Evolutionary conservation across 2,888 invertebrate genomes (phyloP).

Genomic region (Calliphora vomitoria): DNA sequence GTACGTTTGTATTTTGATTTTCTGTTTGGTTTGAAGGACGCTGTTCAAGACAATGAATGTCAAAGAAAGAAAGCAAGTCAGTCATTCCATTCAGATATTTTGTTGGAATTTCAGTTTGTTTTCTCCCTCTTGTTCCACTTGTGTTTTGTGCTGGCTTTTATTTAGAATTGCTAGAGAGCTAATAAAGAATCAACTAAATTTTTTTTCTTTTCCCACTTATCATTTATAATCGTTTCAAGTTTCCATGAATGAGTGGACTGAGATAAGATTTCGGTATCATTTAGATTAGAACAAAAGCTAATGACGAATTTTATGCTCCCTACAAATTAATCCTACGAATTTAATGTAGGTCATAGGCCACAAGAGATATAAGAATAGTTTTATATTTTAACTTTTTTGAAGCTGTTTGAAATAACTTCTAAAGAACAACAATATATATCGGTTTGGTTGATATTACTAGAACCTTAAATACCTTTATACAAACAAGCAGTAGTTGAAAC

Average conservation of each 20-base stretch:
- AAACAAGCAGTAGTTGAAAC: no score
- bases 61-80: neutral
- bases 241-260: neutral
- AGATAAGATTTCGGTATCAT: neutral
- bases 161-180: neutral
- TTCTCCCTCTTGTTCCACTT: neutral
- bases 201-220: conserved; percentile 2
- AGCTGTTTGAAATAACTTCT: no score
- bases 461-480: no score
- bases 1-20: neutral
- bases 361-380: no score
- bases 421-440: no score
- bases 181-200: neutral
- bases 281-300: neutral
- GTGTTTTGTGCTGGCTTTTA: neutral
- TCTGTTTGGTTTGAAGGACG: neutral
- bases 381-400: no score
- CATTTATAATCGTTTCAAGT: conserved; percentile 23
- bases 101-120: neutral
- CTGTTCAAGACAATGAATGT: neutral
- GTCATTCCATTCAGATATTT: neutral
- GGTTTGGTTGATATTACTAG: no score
- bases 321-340: no score
- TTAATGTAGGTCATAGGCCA: no score
- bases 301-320: neutral